Base-by-base conservation (phyloP, 2,888 invertebrate species). In the Dermolepida albohirtum region DNA sequence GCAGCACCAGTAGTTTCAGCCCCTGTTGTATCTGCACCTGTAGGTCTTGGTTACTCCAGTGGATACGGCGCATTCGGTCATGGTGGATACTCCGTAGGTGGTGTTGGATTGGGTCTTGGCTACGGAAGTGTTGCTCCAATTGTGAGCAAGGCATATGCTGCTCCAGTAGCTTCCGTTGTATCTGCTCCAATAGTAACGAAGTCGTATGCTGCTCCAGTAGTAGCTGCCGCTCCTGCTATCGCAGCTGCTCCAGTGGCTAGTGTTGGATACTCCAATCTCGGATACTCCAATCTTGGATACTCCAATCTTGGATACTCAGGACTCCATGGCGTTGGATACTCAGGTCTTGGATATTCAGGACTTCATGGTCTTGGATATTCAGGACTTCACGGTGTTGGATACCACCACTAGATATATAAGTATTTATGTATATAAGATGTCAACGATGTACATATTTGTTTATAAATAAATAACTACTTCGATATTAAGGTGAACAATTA, bases 11-110 rank as follows among this genome's bases (percentile, higher is more conserved):
- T 49, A 16, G 22, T 49, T 11, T 49, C 64, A 11, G 50, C 64
- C 6, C 66, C 68, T 12, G 14, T 68, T 17, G 51, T 62, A 14
- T 63, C 67, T 10, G 67, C 67, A 43, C 64, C 68, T 16, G 11
- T 64, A 11, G 52, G 41, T 10, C 22, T 43, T 17, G 55, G 27
- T 11, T 43, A 57, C n/a, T 34, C 34, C 34, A 17, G 17, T 39
- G 49, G 65, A 49, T 12, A 16, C 14, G 47, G 16, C 5, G 6
- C 27, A 11, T 16, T 17, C 11, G 49, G 49, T 2, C 49, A 49
- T 22, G n/a, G 17, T 57, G 55, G 55, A 41, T 44, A 27, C 5
- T 14, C 41, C 17, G 12, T 41, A 2, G 43, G 55, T 7, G 57
- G 22, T 41, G 41, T 41, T 41, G 54, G 65, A 54, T 27, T 64